These are phyloP conservation scores for Synergus umbraculus DNA, from an alignment of 2,888 invertebrate species.

Conservation along the genomic window DNA sequence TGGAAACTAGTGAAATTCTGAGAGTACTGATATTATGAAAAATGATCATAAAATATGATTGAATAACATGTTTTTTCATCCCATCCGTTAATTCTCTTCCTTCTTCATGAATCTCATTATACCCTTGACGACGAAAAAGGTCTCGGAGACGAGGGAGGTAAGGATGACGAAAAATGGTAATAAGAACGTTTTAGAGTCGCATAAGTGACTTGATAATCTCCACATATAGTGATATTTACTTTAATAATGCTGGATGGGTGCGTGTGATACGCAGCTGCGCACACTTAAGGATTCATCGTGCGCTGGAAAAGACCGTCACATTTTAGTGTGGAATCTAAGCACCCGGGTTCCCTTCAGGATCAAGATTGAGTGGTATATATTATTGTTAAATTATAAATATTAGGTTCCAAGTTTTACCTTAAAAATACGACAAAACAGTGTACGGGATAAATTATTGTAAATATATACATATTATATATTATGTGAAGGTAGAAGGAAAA, in stretches of 20 bases:
- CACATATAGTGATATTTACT: constrained; percentile 33
- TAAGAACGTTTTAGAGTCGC: neutral
- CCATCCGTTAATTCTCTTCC: neutral
- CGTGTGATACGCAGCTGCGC: neutral
- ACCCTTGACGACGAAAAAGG: neutral
- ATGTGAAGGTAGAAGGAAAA: constrained; percentile 25
- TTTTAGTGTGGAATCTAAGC: constrained; percentile 5
- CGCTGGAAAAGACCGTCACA: constrained; percentile 31
- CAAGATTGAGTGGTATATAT: constrained; percentile 12
- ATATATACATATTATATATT: constrained; percentile 54
- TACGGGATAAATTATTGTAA: constrained; percentile 55
- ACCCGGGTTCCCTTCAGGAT: neutral
- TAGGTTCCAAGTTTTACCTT: constrained; percentile 3
- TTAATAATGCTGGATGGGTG: constrained; percentile 17
- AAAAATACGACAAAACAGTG: neutral
- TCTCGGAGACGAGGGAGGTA: constrained; percentile 13
- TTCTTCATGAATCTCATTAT: neutral
- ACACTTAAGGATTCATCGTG: constrained; percentile 10
- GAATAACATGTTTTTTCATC: neutral
- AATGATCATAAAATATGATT: too few species aligned
- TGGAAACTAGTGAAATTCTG: constrained; percentile 1
- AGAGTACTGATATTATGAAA: too few species aligned
- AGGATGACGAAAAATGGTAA: constrained; percentile 1
- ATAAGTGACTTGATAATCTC: constrained; percentile 22
- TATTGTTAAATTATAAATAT: constrained; percentile 10